Evolutionary conservation across 1,140 invertebrate species (phyloP).

Genomic region (Diorhabda sublineata): DNA sequence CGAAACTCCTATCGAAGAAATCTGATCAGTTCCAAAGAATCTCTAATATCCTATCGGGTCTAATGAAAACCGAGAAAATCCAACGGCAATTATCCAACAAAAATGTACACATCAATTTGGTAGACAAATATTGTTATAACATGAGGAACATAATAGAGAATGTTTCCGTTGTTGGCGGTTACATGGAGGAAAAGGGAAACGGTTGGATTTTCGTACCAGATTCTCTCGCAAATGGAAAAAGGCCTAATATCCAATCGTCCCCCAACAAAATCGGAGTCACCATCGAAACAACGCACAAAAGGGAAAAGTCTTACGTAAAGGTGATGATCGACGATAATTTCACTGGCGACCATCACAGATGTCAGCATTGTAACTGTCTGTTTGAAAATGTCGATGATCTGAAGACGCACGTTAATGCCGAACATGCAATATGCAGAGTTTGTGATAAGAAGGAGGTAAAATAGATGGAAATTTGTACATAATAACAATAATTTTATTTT

Average conservation of each 20-base stretch:
- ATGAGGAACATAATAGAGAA: slow-evolving; percentile 17
- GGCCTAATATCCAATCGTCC: no score
- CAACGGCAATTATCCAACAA: slow-evolving; percentile 28
- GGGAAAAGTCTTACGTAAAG: background rate
- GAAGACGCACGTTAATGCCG: background rate
- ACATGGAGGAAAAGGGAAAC: slow-evolving; percentile 25
- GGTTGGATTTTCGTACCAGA: slow-evolving; percentile 31
- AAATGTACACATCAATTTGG: slow-evolving; percentile 23
- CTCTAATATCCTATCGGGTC: slow-evolving; percentile 25
- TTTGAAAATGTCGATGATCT: background rate
- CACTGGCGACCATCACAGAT: background rate
- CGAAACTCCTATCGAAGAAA: background rate
- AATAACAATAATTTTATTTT: no score
- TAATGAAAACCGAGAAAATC: slow-evolving; percentile 35
- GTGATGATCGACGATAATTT: background rate
- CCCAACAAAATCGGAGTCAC: background rate
- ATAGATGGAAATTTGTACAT: no score
- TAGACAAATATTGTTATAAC: slow-evolving; percentile 23
- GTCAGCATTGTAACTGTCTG: background rate
- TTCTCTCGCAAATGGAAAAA: slow-evolving; percentile 20
- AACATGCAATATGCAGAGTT: no score
- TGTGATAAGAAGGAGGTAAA: no score
- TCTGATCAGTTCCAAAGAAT: slow-evolving; percentile 17
- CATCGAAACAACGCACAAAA: background rate
- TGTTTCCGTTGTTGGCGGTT: slow-evolving; percentile 26